A percentile compares a stretch with the other conserved stretches of the same genome.
These are phyloP conservation scores for Hirtodrosophila histrioides DNA, from an alignment of 2,888 invertebrate genomes.

Conservation along the genomic window DNA sequence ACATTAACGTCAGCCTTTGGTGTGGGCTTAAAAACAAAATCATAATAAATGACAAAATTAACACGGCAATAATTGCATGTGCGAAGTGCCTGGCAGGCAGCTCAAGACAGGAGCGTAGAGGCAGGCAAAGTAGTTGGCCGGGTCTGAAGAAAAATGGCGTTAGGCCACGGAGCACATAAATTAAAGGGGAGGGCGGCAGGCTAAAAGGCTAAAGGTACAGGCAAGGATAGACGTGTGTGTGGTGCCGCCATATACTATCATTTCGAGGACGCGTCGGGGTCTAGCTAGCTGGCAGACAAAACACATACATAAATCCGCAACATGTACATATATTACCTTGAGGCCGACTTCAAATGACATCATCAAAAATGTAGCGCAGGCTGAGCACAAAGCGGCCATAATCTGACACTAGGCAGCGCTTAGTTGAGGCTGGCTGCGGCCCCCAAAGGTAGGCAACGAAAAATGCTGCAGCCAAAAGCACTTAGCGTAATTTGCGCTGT, in stretches of 20 bases:
- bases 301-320: conserved; percentile 60
- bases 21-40: conserved; percentile 18
- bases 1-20: neutral
- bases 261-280: conserved; percentile 1
- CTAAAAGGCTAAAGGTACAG: conserved; percentile 7
- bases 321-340: conserved; percentile 62
- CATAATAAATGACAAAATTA: conserved; percentile 78
- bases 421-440: conserved; percentile 42
- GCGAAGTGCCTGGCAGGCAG: conserved; percentile 10
- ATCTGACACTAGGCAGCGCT: conserved; percentile 75
- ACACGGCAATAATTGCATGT: conserved; percentile 70
- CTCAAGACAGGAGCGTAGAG: conserved; percentile 8
- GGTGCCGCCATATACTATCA: neutral
- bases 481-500: conserved; percentile 76
- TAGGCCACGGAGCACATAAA: conserved; percentile 53
- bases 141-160: conserved; percentile 32
- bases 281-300: conserved; percentile 4
- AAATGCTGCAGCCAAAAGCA: conserved; percentile 72
- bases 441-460: conserved; percentile 62
- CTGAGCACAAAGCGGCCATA: conserved; percentile 73
- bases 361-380: conserved; percentile 73
- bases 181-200: conserved; percentile 26
- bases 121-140: conserved; percentile 25
- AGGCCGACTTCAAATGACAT: conserved; percentile 72
- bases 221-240: conserved; percentile 9